These are phyloP conservation scores for Pollenia griseotomentosa DNA, from an alignment of 2,888 invertebrate genomes.

Conservation along the genomic window DNA sequence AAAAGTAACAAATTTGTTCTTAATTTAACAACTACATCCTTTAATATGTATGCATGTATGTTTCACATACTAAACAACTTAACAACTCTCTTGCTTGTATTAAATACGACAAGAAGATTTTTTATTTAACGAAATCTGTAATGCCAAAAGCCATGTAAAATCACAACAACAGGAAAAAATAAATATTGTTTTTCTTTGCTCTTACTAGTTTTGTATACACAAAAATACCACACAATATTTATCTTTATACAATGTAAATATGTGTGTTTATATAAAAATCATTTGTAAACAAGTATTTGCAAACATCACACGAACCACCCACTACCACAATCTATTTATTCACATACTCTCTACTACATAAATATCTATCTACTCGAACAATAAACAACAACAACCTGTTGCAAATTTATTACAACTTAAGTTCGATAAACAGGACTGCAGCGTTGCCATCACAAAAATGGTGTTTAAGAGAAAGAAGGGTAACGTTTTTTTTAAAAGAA, in stretches of 20 bases:
- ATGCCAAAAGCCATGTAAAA: too few species aligned
- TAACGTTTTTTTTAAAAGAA: too few species aligned
- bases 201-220: neutral
- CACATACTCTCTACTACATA: neutral
- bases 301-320: neutral
- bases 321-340: neutral
- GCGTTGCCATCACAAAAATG: neutral
- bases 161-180: too few species aligned
- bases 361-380: neutral
- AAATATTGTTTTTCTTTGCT: too few species aligned
- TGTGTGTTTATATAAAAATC: too few species aligned
- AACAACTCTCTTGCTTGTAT: neutral
- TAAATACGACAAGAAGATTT: too few species aligned
- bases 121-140: too few species aligned
- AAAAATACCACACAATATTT: neutral
- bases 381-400: conserved; percentile 35
- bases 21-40: too few species aligned
- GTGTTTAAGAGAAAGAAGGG: too few species aligned
- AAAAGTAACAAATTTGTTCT: too few species aligned
- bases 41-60: too few species aligned
- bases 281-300: neutral
- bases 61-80: neutral
- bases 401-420: conserved; percentile 17
- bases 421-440: conserved; percentile 14
- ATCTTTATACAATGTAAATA: too few species aligned